Percentiles rank a stretch among this genome's conserved stretches.
phyloP scores from a whole-genome alignment of 1,140 invertebrate species.

The Trichonephila clavipes region DNA sequence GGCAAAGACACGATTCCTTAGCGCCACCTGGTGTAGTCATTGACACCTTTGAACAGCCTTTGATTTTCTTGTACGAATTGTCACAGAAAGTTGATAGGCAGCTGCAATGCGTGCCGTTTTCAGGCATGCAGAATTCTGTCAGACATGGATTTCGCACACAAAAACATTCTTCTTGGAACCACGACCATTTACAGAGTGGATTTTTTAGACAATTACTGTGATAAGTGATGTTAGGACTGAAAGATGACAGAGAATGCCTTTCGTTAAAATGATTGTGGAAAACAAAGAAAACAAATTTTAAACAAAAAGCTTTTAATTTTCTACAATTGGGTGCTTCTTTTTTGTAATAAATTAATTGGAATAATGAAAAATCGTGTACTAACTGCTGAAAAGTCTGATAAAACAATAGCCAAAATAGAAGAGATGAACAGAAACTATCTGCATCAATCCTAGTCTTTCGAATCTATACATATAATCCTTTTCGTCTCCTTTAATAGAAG shows the following conservation, averaged over 20 bases:
- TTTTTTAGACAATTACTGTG: not conserved
- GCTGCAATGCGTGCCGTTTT: conserved; percentile 13
- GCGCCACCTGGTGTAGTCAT: not conserved
- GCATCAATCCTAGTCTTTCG: too few species aligned
- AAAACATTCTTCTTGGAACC: conserved; percentile 54
- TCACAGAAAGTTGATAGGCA: conserved; percentile 1
- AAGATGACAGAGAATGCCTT: not conserved
- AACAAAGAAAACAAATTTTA: too few species aligned
- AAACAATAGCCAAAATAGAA: too few species aligned
- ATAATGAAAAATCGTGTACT: too few species aligned
- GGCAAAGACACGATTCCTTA: not conserved
- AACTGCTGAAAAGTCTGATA: too few species aligned
- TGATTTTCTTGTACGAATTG: not conserved
- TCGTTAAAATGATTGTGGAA: not conserved
- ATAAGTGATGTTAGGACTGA: not conserved
- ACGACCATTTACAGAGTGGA: conserved; percentile 54
- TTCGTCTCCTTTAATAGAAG: too few species aligned
- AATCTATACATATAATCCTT: too few species aligned
- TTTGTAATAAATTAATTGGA: not conserved
- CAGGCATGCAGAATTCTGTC: conserved; percentile 25
- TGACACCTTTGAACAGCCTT: not conserved
- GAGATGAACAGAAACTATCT: too few species aligned
- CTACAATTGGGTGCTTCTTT: too few species aligned
- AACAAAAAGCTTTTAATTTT: too few species aligned
- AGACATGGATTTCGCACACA: conserved; percentile 26